Base-by-base conservation (phyloP, 2,113 vertebrate genomes). In the Bolborhynchus lineola region DNA sequence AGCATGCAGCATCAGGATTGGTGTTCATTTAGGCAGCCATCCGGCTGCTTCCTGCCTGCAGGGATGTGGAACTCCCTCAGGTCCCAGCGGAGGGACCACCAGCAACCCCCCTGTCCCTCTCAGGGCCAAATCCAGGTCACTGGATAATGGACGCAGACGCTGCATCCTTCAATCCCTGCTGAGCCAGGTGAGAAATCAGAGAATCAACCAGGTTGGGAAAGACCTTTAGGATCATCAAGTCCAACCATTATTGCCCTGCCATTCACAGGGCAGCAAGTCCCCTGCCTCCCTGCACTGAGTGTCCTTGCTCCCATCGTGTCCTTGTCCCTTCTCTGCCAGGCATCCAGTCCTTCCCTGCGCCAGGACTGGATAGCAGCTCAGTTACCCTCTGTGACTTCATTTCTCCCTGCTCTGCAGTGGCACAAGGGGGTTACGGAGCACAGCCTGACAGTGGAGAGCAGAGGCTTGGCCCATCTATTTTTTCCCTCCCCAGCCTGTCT, bases 281-380 rank as follows among this genome's bases (percentile, higher is more conserved):
- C 16, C 26, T 10, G 74, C 26, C 68, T 28, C 2, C 0, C 31
- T 68, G 4, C 72, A 15, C 50, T 10, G 19, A 31, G 25, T 6
- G 53, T 74, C 74, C 74, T 74, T 74, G 50, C 29, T 63, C 67
- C 35, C 24, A 4, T 12, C 26, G 0, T 9, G 42, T 50, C 70
- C 62, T 0, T 0, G 0, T 29, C 24, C 24, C 19, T 25, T 41
- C 28, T 70, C 25, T 64, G 25, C 11, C 8, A 2, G 26, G 19
- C 41, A 15, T 4, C 60, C 70, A 25, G 28, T 28, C 87, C 87
- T 78, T 39, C 67, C 50, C 65, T 2, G 35, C 50, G 24, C 24
- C 70, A 59, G 65, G 31, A 29, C 31, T n/a, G 55, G 55, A 9
- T 57, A 68, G 83, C 68, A 23, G 3, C 87, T 76, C 71, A 1